Evolutionary conservation across 1,140 invertebrate species (phyloP).

Genomic region (Trichoplusia ni): DNA sequence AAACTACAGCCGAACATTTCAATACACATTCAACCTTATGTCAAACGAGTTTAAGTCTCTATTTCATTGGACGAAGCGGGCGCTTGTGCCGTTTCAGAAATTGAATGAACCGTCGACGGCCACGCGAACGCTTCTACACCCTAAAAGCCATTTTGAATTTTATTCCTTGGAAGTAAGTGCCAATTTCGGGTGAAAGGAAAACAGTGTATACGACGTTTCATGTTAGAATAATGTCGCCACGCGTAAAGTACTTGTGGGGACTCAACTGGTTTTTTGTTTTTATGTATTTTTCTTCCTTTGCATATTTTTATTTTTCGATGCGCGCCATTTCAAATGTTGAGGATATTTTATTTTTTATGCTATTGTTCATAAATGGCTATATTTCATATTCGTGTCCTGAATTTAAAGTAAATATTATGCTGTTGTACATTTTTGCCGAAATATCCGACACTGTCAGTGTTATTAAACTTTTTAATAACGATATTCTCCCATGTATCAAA

Average conservation of each 20-base stretch:
- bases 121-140: conserved; percentile 20
- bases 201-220: conserved; percentile 21
- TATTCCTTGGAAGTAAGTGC: conserved; percentile 25
- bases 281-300: conserved; percentile 2
- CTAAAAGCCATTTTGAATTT: conserved; percentile 28
- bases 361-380: conserved; percentile 19
- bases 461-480: too few species aligned
- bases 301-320: conserved; percentile 16
- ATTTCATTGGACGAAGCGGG: neutral
- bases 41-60: neutral
- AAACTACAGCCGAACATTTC: conserved; percentile 4
- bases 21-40: conserved; percentile 21
- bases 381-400: conserved; percentile 4
- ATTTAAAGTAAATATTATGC: conserved; percentile 14
- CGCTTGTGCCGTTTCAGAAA: conserved; percentile 3
- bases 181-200: conserved; percentile 26
- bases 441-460: too few species aligned
- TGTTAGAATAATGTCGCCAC: conserved; percentile 21
- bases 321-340: neutral
- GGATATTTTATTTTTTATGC: conserved; percentile 10
- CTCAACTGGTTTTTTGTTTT: conserved; percentile 29
- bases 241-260: conserved; percentile 29
- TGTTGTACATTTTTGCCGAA: too few species aligned
- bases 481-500: too few species aligned
- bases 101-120: neutral